These are phyloP conservation scores for Florisuga fusca DNA, from an alignment of 2,797 vertebrate species.

Conservation along the genomic window DNA sequence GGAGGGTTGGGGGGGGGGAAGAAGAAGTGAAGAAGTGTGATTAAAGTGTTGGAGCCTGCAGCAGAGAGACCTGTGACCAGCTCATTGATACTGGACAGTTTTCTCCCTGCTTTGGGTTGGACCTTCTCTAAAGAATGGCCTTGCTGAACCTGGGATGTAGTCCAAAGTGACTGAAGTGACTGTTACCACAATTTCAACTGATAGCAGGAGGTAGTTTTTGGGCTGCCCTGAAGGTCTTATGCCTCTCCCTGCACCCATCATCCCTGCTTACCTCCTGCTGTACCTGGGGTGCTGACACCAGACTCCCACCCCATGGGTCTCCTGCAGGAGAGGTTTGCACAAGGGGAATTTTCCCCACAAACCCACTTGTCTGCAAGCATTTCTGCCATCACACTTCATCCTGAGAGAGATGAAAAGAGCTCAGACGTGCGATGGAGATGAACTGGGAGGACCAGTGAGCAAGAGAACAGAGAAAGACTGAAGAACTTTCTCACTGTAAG, in stretches of 20 bases:
- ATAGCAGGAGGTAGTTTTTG: not conserved
- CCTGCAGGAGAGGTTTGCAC: not conserved
- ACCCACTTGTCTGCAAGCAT: rapidly evolving
- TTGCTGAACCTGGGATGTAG: not conserved
- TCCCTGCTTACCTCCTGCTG: not conserved
- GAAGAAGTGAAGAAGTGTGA: not conserved
- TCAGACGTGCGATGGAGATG: not conserved
- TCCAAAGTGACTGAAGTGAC: not conserved
- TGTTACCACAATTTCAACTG: not conserved
- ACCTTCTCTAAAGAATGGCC: not conserved
- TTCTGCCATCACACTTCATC: not conserved
- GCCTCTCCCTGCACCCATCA: not conserved
- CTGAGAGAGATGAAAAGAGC: not conserved
- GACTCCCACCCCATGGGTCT: rapidly evolving
- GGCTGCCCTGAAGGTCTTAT: not conserved
- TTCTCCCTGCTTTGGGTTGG: constrained; percentile 14
- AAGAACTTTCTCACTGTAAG: not conserved
- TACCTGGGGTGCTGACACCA: not conserved
- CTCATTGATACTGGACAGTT: not conserved
- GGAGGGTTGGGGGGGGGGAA: not conserved
- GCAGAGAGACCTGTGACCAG: not conserved
- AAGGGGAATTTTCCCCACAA: not conserved
- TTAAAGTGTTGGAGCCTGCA: not conserved
- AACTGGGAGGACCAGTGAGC: not conserved
- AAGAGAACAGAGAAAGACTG: not conserved